Evolutionary conservation across 2,113 vertebrate genomes (phyloP).

Genomic region (Phylloscopus whistleri): DNA sequence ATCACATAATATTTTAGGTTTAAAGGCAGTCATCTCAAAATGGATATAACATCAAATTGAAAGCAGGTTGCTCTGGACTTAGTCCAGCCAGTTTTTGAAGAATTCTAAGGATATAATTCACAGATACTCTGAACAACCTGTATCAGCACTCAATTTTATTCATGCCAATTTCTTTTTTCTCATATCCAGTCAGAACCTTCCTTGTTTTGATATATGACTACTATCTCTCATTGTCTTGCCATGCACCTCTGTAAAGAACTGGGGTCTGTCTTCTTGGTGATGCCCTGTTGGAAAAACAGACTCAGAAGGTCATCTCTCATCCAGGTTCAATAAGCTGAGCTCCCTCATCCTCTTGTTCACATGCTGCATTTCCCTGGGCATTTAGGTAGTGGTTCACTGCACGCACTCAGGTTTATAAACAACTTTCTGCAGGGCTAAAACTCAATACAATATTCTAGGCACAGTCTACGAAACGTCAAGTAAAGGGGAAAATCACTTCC

Average conservation of each 20-base stretch:
- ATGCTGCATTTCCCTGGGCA: neutral
- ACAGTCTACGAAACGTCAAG: neutral
- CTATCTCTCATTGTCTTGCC: neutral
- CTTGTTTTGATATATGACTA: neutral
- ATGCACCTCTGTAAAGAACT: neutral
- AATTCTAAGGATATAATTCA: neutral
- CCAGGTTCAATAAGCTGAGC: neutral
- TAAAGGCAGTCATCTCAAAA: neutral
- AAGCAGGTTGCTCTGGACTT: neutral
- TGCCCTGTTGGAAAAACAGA: neutral
- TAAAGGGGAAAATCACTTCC: neutral
- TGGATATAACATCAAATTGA: neutral
- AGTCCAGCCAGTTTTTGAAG: neutral
- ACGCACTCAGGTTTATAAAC: neutral
- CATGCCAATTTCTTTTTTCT: neutral
- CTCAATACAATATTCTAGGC: neutral
- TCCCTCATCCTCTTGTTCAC: accelerated
- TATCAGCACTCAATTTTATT: neutral
- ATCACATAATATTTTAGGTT: neutral
- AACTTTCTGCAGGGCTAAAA: neutral
- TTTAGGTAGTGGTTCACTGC: neutral
- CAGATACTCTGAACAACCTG: neutral
- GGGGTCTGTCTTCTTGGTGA: neutral
- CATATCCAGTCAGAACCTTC: neutral
- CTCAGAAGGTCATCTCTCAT: neutral